Base-by-base conservation (phyloP, 2,113 vertebrate genomes). In the rabbit (Oryctolagus cuniculus) region DNA sequence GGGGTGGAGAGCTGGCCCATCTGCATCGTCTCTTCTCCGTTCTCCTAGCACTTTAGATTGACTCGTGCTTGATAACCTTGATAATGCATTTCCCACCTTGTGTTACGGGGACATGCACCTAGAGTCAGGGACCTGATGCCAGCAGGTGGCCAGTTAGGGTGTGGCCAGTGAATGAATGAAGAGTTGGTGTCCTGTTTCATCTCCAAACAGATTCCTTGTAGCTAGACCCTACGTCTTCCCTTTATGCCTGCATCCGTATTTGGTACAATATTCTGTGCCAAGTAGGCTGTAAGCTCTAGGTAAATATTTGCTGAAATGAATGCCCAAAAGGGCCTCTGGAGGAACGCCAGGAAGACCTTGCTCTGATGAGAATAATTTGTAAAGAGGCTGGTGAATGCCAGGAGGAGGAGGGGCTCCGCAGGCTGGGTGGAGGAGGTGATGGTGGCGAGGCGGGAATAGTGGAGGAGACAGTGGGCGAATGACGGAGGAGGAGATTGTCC, bases 231-330 rank as follows among this genome's bases (percentile, higher is more conserved):
- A 36, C 49, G 38, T 95, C 92, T 93, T 85, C 63, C 38, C 24
- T 95, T 89, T 36, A 17, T 67, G 74, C 82, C 81, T 51, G 53
- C 29, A 51, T 44, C 51, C 66, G 7, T 38, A 11, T 75, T 63
- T 96, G 34, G 51, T 85, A 19, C 16, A 86, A 38, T 90, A 86
- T 93, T 93, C 92, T 78, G 70, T 96, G 92, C 94, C 94, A 97
- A 89, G 29, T 34, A 92, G 87, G 44, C 88, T 55, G 13, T 89
- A 86, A 94, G 82, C 69, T 85, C 69, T 92, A 97, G 95, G 74
- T 90, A 96, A 96, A 97, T 97, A 94, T 95, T 96, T 97, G 90
- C 95, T 90, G 36, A 96, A 95, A 96, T 88, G 93, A 95, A 96
- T 83, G 81, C 78, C 93, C 93, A 10, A 90, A 86, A 87, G 86